Evolutionary conservation across 92 coral and sea anemone genomes (phyloP).

Genomic region (Paramuricea clavata): DNA sequence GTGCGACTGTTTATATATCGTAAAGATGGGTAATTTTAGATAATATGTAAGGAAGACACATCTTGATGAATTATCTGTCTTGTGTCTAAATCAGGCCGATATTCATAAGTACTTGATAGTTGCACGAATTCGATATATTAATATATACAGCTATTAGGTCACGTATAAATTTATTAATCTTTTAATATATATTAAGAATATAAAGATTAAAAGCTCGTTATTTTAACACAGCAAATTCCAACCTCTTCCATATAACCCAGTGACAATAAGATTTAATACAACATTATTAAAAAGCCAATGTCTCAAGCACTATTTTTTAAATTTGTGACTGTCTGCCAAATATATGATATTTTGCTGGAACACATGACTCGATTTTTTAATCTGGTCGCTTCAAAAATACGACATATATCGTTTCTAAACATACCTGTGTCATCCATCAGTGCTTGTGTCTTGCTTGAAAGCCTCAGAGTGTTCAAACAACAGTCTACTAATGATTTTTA

Average conservation of each 20-base stretch:
- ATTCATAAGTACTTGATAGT: not conserved
- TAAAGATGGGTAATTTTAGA: not conserved
- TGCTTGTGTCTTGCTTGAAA: not conserved
- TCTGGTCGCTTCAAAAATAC: not conserved
- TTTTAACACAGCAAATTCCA: not conserved
- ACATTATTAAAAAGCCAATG: not conserved
- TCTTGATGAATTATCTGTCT: not conserved
- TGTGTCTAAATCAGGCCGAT: not conserved
- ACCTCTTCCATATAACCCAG: no score
- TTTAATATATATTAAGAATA: no score
- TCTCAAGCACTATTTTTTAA: no score
- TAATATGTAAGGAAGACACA: not conserved
- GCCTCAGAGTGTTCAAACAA: not conserved
- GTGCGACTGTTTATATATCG: no score
- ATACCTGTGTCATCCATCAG: constrained; percentile 11
- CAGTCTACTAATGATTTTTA: not conserved
- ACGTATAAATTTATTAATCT: not conserved
- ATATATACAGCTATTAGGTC: not conserved
- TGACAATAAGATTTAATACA: no score
- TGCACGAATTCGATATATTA: not conserved
- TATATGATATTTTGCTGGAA: not conserved
- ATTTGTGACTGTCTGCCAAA: no score
- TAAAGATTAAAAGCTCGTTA: not conserved
- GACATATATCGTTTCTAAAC: not conserved
- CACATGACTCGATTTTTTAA: not conserved